These are phyloP conservation scores for Acanthurus tractus DNA, from an alignment of 2,797 vertebrate genomes.

Conservation along the genomic window DNA sequence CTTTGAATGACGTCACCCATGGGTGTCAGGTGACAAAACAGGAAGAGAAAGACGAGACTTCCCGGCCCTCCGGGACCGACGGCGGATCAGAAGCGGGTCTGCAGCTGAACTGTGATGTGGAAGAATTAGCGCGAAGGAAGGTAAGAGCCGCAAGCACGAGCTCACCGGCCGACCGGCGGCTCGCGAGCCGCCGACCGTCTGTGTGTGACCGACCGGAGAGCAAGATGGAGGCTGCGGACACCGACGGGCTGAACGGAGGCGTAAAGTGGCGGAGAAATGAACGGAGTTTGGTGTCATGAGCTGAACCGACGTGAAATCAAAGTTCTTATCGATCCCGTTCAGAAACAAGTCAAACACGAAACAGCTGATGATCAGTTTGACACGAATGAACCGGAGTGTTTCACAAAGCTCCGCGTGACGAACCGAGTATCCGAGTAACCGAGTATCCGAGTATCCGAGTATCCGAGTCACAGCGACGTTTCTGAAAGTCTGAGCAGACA, in stretches of 20 bases:
- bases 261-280: neutral
- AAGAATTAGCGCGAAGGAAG: constrained; percentile 55
- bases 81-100: neutral
- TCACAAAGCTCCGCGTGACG: too few species aligned
- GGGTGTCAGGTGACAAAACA: constrained; percentile 71
- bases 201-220: neutral
- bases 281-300: neutral
- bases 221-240: constrained; percentile 17
- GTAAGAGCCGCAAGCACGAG: constrained; percentile 31
- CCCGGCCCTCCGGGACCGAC: neutral
- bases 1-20: constrained; percentile 14
- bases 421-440: too few species aligned
- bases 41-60: constrained; percentile 23
- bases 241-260: neutral
- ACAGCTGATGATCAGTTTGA: too few species aligned
- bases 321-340: too few species aligned
- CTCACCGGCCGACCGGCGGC: neutral
- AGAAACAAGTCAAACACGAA: too few species aligned
- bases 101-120: constrained; percentile 38
- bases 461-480: too few species aligned
- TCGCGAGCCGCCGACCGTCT: neutral
- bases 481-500: too few species aligned
- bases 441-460: too few species aligned
- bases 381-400: too few species aligned
- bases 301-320: too few species aligned